These are phyloP conservation scores for Heliconius hortense DNA, from an alignment of 2,888 invertebrate genomes.

Conservation along the genomic window DNA sequence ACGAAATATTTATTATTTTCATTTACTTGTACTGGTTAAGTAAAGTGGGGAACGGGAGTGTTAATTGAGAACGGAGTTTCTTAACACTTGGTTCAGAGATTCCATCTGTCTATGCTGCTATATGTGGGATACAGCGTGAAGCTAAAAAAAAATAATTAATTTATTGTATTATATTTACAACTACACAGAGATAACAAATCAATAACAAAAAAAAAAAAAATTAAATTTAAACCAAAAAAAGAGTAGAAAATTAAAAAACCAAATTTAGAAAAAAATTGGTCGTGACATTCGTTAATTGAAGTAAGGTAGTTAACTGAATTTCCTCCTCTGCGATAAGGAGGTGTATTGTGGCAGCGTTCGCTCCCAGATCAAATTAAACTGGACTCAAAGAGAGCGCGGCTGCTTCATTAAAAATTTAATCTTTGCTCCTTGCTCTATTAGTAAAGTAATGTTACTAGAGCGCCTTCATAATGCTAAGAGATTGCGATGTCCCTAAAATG, in stretches of 20 bases:
- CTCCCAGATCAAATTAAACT: slow-evolving; percentile 35
- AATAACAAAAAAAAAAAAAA: neutral
- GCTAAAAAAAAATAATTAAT: too few relatives aligned
- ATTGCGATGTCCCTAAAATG: neutral
- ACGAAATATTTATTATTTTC: too few relatives aligned
- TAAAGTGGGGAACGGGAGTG: too few relatives aligned
- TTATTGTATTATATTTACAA: too few relatives aligned
- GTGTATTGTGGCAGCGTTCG: slow-evolving; percentile 33
- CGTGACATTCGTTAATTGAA: slow-evolving; percentile 33
- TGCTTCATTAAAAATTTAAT: slow-evolving; percentile 40
- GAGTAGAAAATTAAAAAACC: too few relatives aligned
- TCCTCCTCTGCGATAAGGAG: slow-evolving; percentile 32
- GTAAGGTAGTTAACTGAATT: slow-evolving; percentile 24
- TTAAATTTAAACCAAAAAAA: neutral
- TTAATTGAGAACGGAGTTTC: too few relatives aligned
- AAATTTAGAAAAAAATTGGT: slow-evolving; percentile 27
- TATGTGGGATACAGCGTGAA: too few relatives aligned
- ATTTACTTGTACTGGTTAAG: too few relatives aligned
- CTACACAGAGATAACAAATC: too few relatives aligned
- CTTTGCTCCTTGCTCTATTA: slow-evolving; percentile 32
- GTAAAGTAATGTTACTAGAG: slow-evolving; percentile 25
- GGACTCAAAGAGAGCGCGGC: slow-evolving; percentile 34
- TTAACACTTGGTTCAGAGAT: too few relatives aligned
- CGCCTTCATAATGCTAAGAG: slow-evolving; percentile 8
- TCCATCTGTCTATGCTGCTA: too few relatives aligned